These are phyloP conservation scores for Ichneumoninae sp. DNA, from an alignment of 2,888 invertebrate species.

Conservation along the genomic window DNA sequence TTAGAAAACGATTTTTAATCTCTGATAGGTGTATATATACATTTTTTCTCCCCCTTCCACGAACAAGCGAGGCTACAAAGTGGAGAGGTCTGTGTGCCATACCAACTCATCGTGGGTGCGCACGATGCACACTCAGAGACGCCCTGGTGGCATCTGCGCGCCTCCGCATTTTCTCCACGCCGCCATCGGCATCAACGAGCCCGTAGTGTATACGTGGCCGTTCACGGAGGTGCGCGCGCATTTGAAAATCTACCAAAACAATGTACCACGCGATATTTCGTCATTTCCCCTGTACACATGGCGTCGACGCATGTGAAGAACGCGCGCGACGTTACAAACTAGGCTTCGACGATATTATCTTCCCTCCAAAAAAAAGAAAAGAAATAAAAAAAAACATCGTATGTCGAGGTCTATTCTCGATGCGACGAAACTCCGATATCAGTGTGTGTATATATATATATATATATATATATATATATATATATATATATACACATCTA, in stretches of 20 bases:
- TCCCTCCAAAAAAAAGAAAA: neutral
- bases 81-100: neutral
- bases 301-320: conserved; percentile 4
- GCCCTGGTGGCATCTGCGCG: conserved; percentile 50
- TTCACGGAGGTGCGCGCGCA: conserved; percentile 67
- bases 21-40: neutral
- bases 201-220: conserved; percentile 67
- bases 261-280: conserved; percentile 67
- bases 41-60: neutral
- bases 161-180: conserved; percentile 1
- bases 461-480: neutral
- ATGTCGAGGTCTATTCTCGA: neutral
- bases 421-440: neutral
- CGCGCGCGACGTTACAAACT: neutral
- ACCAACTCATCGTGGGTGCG: neutral
- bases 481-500: neutral
- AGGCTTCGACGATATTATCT: neutral
- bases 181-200: conserved; percentile 13
- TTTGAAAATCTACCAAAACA: conserved; percentile 58
- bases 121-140: conserved; percentile 23
- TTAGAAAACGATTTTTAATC: neutral
- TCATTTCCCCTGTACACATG: conserved; percentile 59
- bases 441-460: neutral
- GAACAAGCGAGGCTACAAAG: neutral
- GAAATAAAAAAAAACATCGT: neutral